phyloP scores from a whole-genome alignment of 2,797 vertebrate genomes.

The Chelidonichthys spinosus region DNA sequence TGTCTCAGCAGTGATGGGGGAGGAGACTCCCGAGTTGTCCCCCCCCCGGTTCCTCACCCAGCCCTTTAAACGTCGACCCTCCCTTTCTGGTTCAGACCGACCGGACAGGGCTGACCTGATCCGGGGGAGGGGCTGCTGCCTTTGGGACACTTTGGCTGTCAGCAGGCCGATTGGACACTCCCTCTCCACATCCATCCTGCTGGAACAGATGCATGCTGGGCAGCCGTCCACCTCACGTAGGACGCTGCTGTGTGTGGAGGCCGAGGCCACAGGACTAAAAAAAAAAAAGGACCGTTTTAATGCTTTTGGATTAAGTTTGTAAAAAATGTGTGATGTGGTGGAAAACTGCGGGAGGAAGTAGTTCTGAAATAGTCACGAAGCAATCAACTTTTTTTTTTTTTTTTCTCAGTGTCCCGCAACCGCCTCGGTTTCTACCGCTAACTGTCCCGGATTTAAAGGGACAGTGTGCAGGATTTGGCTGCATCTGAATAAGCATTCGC shows the following conservation, averaged over 20 bases:
- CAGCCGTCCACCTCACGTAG: slow-evolving; percentile 28
- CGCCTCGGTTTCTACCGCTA: too few relatives aligned
- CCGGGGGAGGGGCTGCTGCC: slow-evolving; percentile 42
- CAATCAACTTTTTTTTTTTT: background rate
- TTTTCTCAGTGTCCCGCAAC: too few relatives aligned
- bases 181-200: slow-evolving; percentile 74
- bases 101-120: slow-evolving; percentile 54
- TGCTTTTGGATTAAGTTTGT: background rate
- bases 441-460: too few relatives aligned
- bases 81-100: slow-evolving; percentile 36
- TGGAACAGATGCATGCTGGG: slow-evolving; percentile 65
- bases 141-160: slow-evolving; percentile 74
- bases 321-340: background rate
- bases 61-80: slow-evolving; percentile 36
- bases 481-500: too few relatives aligned
- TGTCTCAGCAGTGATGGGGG: slow-evolving; percentile 51
- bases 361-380: background rate
- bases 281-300: background rate
- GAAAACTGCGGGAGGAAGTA: background rate
- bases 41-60: slow-evolving; percentile 39
- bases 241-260: slow-evolving; percentile 8
- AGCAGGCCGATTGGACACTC: slow-evolving; percentile 64
- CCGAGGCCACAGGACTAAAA: background rate
- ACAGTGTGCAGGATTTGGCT: too few relatives aligned
- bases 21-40: slow-evolving; percentile 6